phyloP scores from a whole-genome alignment of 2,113 vertebrate genomes.

The Percina caprodes region DNA sequence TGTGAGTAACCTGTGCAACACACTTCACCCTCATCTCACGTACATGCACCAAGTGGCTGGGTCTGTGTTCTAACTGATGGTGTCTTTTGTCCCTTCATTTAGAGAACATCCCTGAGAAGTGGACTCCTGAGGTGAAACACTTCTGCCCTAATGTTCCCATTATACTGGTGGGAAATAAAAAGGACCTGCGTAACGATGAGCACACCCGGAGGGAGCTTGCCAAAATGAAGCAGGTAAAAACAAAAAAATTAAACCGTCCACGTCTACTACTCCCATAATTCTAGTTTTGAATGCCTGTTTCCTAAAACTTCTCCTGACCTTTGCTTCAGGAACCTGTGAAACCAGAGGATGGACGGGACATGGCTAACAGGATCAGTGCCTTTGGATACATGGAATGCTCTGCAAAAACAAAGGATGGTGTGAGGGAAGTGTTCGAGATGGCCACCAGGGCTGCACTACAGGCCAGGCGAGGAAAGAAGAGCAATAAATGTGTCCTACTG shows the following conservation, averaged over 20 bases:
- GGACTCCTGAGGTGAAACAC: constrained; percentile 99
- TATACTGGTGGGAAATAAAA: constrained; percentile 99
- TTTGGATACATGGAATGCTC: constrained; percentile 93
- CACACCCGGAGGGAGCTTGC: constrained; percentile 97
- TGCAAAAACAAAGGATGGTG: constrained; percentile 89
- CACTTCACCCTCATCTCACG: not conserved
- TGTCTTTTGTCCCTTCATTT: constrained; percentile 21
- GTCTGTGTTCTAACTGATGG: constrained; percentile 4
- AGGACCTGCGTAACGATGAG: constrained; percentile 98
- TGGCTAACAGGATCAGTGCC: constrained; percentile 89
- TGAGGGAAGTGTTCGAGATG: constrained; percentile 92
- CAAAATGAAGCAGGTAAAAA: constrained; percentile 97
- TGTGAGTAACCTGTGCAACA: not conserved
- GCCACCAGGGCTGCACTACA: constrained; percentile 90
- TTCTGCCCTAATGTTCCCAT: constrained; percentile 99
- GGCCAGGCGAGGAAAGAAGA: constrained; percentile 87
- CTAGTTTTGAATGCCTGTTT: not conserved
- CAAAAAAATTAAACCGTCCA: constrained; percentile 5
- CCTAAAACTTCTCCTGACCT: not conserved
- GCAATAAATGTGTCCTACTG: constrained; percentile 86
- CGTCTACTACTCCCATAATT: too few relatives aligned
- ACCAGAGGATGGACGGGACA: constrained; percentile 88
- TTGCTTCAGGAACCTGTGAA: constrained; percentile 87
- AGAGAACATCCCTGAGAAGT: constrained; percentile 99
- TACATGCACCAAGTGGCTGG: not conserved